Evolutionary conservation across 2,888 invertebrate species (phyloP), one percentile per base, ranked within the genome.

Genomic region (Drosophila antonietae): DNA sequence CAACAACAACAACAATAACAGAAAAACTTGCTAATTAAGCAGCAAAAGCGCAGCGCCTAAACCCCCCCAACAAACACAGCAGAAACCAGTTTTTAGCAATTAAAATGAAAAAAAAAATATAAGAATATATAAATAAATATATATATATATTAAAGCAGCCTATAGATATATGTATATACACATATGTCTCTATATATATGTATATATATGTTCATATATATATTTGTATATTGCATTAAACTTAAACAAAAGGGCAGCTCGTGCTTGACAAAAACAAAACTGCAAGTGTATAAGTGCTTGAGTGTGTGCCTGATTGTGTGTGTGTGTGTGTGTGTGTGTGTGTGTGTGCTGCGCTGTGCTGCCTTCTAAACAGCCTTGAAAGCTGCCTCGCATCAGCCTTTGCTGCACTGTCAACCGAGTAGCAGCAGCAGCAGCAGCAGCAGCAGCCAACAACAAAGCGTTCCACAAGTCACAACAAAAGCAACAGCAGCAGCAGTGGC

Each of bases 361-460:
- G 78, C 75, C 89, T 90, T 90, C 90, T 86, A 75, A 90, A 87
- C 90, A 87, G 86, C 86, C 86, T 87, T 87, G 86, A 87, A 83
- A 90, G 83, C 90, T 90, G 89, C 74, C 71, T 67, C 68, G 68
- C 66, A 68, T 68, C 67, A 66, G 65, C 65, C 77, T 47, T 71
- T 81, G 83, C 80, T 72, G 71, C 81, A 79, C 81, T 88, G 83
- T 85, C 86, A 86, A 90, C 88, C 68, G 71, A 80, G 78, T 73
- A 74, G 78, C 75, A 76, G 61, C 72, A 23, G 20, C 44, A 46
- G 23, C 46, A 46, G 23, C 47, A 46, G 46, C 23, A 23, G 46
- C 47, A 60, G 58, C 68, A 74, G 37, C 43, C 68, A 72, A 65
- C 62, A 73, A 72, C 75, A 78, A 79, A 83, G 81, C 83, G 73